A percentile compares a stretch with the other conserved stretches of the same genome.
phyloP scores from a whole-genome alignment of 2,113 vertebrate species.

The Nansenia antarctica region DNA sequence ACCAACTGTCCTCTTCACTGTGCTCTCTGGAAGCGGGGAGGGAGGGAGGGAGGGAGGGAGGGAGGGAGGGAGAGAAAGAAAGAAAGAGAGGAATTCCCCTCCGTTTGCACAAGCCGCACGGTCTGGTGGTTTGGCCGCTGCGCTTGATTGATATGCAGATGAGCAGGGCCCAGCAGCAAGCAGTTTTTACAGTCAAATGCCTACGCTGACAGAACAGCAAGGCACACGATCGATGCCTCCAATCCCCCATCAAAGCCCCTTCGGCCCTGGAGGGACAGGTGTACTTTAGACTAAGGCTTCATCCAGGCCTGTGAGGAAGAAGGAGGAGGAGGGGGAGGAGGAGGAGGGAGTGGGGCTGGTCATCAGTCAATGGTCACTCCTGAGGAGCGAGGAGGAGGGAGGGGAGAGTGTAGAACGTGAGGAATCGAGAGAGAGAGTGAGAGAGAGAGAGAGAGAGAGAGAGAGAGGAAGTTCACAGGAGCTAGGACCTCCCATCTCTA shows the following conservation, averaged over 20 bases:
- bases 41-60: conserved; percentile 21
- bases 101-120: conserved; percentile 21
- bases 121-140: conserved; percentile 25
- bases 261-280: conserved; percentile 22
- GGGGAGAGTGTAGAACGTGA: conserved; percentile 9
- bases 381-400: conserved; percentile 9
- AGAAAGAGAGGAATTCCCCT: conserved; percentile 29
- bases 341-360: background rate
- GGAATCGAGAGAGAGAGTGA: conserved; percentile 8
- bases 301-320: conserved; percentile 5
- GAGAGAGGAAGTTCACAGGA: background rate
- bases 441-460: background rate
- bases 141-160: conserved; percentile 60
- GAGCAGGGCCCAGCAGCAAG: conserved; percentile 43
- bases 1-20: conserved; percentile 48
- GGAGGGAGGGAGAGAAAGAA: conserved; percentile 19
- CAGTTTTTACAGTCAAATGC: conserved; percentile 46
- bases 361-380: background rate
- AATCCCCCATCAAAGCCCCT: conserved; percentile 37
- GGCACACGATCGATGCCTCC: conserved; percentile 49
- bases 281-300: conserved; percentile 20
- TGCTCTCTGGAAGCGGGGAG: conserved; percentile 53
- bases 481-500: conserved; percentile 3
- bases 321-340: background rate
- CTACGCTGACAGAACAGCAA: conserved; percentile 44